phyloP scores from a whole-genome alignment of 1,140 invertebrate species.

The Anthonomus grandis region DNA sequence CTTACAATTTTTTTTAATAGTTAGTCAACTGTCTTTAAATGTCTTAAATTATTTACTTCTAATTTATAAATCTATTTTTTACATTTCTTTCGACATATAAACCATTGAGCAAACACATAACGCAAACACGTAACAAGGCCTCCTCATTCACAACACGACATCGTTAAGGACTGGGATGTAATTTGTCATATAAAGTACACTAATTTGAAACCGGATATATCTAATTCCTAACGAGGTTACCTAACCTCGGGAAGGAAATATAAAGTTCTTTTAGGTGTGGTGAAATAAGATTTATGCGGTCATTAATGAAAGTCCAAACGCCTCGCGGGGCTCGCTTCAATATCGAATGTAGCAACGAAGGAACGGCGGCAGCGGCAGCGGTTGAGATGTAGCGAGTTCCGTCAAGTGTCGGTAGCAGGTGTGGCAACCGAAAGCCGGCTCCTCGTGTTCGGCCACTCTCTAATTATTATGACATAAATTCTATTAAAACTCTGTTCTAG shows the following conservation, averaged over 20 bases:
- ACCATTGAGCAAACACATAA: too few relatives aligned
- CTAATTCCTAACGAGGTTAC: neutral
- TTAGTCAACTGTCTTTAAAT: too few relatives aligned
- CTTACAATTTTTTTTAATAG: too few relatives aligned
- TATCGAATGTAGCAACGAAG: conserved; percentile 27
- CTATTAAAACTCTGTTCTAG: conserved; percentile 40
- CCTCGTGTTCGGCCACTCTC: conserved; percentile 39
- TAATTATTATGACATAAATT: conserved; percentile 46
- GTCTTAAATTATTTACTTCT: too few relatives aligned
- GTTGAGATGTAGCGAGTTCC: conserved; percentile 25
- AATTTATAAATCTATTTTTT: too few relatives aligned
- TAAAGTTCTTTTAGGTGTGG: conserved; percentile 26
- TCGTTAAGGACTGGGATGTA: too few relatives aligned
- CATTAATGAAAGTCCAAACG: conserved; percentile 37
- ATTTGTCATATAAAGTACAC: too few relatives aligned
- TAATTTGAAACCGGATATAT: neutral
- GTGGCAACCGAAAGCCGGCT: conserved; percentile 18
- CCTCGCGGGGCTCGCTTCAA: conserved; percentile 18
- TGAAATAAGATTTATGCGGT: conserved; percentile 39
- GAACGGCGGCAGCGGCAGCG: too few relatives aligned
- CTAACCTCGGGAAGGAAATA: conserved; percentile 6
- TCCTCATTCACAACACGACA: too few relatives aligned
- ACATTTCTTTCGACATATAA: too few relatives aligned
- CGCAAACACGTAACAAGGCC: too few relatives aligned
- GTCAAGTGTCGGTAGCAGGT: conserved; percentile 42